Base-by-base conservation (phyloP, 2,797 vertebrate species). In the Garrulus glandarius region DNA sequence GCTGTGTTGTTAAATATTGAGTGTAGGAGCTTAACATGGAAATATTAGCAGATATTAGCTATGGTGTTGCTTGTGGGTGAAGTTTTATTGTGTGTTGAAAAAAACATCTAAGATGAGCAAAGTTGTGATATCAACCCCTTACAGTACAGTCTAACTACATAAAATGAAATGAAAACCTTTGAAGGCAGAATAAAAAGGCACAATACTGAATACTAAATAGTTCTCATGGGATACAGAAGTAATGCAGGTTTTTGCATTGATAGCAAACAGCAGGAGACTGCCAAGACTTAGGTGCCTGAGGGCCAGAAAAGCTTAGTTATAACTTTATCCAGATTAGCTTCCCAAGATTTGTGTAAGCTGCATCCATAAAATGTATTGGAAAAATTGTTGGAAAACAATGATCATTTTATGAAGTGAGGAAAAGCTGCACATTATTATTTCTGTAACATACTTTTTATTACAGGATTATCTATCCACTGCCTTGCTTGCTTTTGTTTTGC, bases 281-380 rank as follows among this genome's bases (percentile, higher is more conserved):
- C 46, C 63, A 86, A 90, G 80, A 63, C 19, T 85, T 29, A 70
- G 59, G 24, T 41, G 80, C 92, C 92, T 36, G 27, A 90, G 65
- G 91, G 59, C 29, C 56, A 91, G 49, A 91, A 91, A 95, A 93
- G 34, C 68, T 96, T 84, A 88, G 37, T 77, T 94, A 55, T 74
- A 76, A 75, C 37, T 80, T 47, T 63, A 39, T 49, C 75, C 57
- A 83, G 64, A 89, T 91, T 92, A 94, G 15, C 61, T 44, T 23
- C 61, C 75, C 18, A 36, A 69, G 81, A 89, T 91, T 91, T 79
- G 26, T 81, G 30, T 64, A 84, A 92, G 15, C 37, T 46, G 60
- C 49, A 75, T 60, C 22, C 59, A 41, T 60, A 74, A 39, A 72
- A 76, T 5, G 2, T 8, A 46, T 43, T 84, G 30, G 10, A 94